These are phyloP conservation scores for Hartigia nigra DNA, from an alignment of 2,888 invertebrate genomes.

Conservation along the genomic window DNA sequence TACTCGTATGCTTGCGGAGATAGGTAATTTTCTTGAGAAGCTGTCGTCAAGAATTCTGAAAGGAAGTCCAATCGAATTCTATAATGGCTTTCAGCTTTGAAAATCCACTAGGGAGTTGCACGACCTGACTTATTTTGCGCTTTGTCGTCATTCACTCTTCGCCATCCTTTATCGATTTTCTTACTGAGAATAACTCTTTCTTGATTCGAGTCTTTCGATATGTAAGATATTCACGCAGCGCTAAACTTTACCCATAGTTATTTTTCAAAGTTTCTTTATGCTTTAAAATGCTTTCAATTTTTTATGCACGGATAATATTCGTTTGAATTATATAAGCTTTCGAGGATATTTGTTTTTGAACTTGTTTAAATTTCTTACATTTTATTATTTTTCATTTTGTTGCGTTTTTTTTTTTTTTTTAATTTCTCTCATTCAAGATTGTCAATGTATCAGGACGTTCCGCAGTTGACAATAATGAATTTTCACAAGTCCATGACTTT, in stretches of 20 bases:
- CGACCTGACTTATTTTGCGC: background rate
- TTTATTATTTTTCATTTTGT: background rate
- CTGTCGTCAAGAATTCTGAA: background rate
- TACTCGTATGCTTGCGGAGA: background rate
- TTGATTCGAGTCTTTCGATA: background rate
- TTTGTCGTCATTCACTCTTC: background rate
- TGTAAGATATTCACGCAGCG: background rate
- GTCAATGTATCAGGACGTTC: background rate
- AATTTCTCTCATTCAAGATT: background rate
- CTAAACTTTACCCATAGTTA: background rate
- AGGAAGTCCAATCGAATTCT: background rate
- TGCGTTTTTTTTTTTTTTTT: no score
- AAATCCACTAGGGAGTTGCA: background rate
- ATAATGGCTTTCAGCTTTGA: background rate
- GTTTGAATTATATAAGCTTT: no score
- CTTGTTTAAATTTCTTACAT: background rate
- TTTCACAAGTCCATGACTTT: background rate
- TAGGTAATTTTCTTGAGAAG: background rate
- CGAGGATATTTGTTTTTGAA: no score
- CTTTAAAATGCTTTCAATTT: background rate
- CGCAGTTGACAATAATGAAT: background rate
- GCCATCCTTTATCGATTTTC: background rate
- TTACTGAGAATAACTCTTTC: background rate
- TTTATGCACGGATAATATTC: background rate
- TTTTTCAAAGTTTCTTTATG: background rate